Base-by-base conservation (phyloP, 1,140 invertebrate genomes). In the Drosophila kurseongensis region DNA sequence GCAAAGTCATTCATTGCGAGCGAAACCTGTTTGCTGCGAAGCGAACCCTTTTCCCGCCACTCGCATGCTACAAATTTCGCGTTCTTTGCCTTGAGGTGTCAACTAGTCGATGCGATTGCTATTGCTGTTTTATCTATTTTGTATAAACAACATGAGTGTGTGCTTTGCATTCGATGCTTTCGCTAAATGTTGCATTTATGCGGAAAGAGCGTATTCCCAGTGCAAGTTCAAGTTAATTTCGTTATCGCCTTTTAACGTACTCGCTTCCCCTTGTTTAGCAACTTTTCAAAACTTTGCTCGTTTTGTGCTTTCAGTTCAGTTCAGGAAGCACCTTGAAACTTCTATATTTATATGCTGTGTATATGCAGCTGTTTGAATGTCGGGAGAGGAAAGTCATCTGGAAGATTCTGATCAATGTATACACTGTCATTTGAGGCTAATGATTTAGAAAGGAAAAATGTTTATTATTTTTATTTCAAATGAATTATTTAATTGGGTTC, bases 281-380 rank as follows among this genome's bases (percentile, higher is more conserved):
- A 89, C 84, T 89, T 88, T 88, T 77, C 18, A 71, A 86, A 80
- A 63, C 65, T 73, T 76, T 78, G 61, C 62, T 60, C 55, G 63
- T 50, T 71, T 60, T 60, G 68, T 56, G 78, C 47, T 32, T 29
- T 62, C 59, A 23, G 52, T 41, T 59, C 27, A 10, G 56, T 66
- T 62, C 88, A 85, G 90, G 90, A 91, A 91, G 79, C 71, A 57
- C 90, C 90, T 91, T 91, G 90, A 86, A 90, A 83, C 84, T 89
- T 88, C 83, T 89, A 89, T 83, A 89, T 86, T 88, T 88, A 86
- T 82, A 65, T 72, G 65, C 65, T 65, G 63, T 62, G 47, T 71
- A 68, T 58, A 42, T 67, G 63, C 38, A 68, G 75, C 80, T 61
- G 74, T 50, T 61, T 29, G 36, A 13, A 38, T 50, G 61, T 58